Evolutionary conservation across 2,113 vertebrate species (phyloP).

Genomic region (Ellobius talpinus): DNA sequence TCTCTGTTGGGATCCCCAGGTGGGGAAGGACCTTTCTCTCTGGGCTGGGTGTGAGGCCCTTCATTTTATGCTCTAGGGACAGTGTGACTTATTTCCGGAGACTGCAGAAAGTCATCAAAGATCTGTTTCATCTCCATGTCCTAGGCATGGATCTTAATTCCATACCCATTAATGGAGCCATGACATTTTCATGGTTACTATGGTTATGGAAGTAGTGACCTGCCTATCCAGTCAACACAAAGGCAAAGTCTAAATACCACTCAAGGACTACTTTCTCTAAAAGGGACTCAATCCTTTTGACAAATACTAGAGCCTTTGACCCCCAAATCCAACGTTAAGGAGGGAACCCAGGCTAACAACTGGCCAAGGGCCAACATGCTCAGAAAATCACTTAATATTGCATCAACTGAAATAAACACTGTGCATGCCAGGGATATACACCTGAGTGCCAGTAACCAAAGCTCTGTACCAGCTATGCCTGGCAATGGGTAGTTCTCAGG

Average conservation of each 20-base stretch:
- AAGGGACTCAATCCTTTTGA: neutral
- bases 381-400: neutral
- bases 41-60: neutral
- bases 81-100: neutral
- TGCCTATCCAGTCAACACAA: neutral
- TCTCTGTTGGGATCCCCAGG: neutral
- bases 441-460: neutral
- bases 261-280: neutral
- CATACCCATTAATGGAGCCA: neutral
- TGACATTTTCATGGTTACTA: neutral
- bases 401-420: neutral
- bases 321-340: slow-evolving; percentile 9
- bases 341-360: neutral
- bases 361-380: neutral
- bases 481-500: neutral
- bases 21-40: neutral
- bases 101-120: neutral
- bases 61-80: neutral
- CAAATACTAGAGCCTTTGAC: neutral
- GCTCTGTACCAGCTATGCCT: neutral
- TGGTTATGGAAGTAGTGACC: neutral
- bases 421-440: neutral
- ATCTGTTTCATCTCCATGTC: neutral
- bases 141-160: neutral
- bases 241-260: neutral